A percentile compares a stretch with the other conserved stretches of the same genome.
These are phyloP conservation scores for Gymnobelideus leadbeateri DNA, from an alignment of 2,113 vertebrate species.

Conservation along the genomic window DNA sequence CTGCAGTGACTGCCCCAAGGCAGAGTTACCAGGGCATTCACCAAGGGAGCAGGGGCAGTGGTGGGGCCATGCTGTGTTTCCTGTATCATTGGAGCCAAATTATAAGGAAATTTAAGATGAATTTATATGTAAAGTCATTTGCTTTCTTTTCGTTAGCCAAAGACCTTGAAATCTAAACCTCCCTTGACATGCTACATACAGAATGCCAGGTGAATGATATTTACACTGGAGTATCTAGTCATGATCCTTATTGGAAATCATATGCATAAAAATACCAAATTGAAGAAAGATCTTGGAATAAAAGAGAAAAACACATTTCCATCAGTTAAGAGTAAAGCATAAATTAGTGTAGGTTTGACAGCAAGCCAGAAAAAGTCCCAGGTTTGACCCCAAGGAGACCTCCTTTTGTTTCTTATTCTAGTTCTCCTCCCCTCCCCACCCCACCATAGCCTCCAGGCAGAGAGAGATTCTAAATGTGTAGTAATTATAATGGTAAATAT, in stretches of 20 bases:
- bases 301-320: not conserved
- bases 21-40: not conserved
- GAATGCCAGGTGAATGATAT: not conserved
- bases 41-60: not conserved
- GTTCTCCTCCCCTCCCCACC: not conserved
- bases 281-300: slow-evolving; percentile 2
- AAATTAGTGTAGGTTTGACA: not conserved
- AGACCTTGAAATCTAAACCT: slow-evolving; percentile 8
- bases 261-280: not conserved
- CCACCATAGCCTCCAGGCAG: not conserved
- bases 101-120: slow-evolving; percentile 28
- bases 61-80: not conserved
- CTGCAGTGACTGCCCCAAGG: not conserved
- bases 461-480: not conserved
- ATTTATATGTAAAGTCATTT: not conserved
- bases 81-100: slow-evolving; percentile 29
- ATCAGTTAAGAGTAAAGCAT: slow-evolving; percentile 9
- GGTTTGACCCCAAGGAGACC: not conserved
- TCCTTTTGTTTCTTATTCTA: not conserved
- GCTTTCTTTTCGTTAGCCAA: not conserved
- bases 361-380: not conserved
- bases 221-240: not conserved
- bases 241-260: not conserved
- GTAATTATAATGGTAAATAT: not conserved
- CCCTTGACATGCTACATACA: not conserved